A percentile compares a stretch with the other conserved stretches of the same genome.
Conservation (phyloP, 2,888 invertebrate species). For the Phyllotreta cruciferae region DNA sequence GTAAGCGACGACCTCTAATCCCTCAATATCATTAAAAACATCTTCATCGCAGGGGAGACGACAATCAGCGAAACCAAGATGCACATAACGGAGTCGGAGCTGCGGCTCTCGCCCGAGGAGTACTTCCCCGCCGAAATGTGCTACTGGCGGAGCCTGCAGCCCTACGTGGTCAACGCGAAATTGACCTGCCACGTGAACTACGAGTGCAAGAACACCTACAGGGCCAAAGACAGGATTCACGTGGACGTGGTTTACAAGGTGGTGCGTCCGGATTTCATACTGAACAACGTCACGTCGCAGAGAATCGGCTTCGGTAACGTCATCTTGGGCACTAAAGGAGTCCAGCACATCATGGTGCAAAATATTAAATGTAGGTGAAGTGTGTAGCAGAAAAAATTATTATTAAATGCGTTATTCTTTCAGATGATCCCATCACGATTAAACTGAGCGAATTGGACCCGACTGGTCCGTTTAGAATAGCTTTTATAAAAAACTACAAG, state of each 20-base stretch:
- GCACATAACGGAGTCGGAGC: constrained; percentile 38
- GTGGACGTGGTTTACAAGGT: constrained; percentile 42
- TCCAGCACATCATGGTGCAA: constrained; percentile 40
- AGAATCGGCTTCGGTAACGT: constrained; percentile 45
- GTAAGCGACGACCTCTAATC: neutral
- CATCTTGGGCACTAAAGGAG: constrained; percentile 38
- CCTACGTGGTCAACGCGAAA: constrained; percentile 40
- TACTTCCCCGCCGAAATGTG: constrained; percentile 47
- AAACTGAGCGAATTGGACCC: constrained; percentile 39
- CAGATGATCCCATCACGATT: constrained; percentile 40
- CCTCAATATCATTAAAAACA: neutral
- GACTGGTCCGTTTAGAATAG: constrained; percentile 39
- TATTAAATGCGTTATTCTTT: no score
- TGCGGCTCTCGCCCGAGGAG: constrained; percentile 38
- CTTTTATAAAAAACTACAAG: constrained; percentile 31
- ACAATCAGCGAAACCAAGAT: constrained; percentile 24
- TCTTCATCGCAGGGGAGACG: neutral
- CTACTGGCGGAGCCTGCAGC: constrained; percentile 44
- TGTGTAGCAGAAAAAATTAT: no score
- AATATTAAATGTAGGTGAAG: constrained; percentile 43
- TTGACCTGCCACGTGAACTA: constrained; percentile 43
- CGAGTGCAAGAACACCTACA: constrained; percentile 31
- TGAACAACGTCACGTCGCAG: constrained; percentile 40
- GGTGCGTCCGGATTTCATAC: constrained; percentile 43
- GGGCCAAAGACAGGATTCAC: constrained; percentile 38